phyloP scores from a whole-genome alignment of 2,113 vertebrate species.

The Podarcis raffonei region DNA sequence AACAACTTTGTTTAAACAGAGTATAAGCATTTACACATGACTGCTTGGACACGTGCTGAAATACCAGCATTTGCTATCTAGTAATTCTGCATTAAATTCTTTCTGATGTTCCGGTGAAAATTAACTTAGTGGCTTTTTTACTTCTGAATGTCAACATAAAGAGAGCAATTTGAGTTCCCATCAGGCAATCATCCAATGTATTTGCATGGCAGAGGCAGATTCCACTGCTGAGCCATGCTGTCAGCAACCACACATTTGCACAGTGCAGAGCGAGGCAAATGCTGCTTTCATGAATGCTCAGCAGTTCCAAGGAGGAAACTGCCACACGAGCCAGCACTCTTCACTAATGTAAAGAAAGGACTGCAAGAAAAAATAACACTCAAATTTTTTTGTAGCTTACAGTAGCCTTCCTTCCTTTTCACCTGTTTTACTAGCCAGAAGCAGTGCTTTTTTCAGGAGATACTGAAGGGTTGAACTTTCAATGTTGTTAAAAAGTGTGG shows the following conservation, averaged over 20 bases:
- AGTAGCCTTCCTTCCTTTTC: not conserved
- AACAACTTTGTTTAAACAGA: slow-evolving; percentile 24
- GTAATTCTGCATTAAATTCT: not conserved
- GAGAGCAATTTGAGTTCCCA: not conserved
- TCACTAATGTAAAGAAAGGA: not conserved
- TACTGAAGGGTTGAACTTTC: too few species aligned
- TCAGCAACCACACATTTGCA: not conserved
- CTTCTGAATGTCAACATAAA: not conserved
- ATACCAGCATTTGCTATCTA: not conserved
- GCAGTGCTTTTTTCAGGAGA: not conserved
- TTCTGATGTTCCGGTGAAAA: not conserved
- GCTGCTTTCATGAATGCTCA: not conserved
- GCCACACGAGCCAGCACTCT: not conserved
- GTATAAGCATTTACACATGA: slow-evolving; percentile 12
- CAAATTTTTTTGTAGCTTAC: not conserved
- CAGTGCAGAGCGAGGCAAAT: not conserved
- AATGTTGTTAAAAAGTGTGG: too few species aligned
- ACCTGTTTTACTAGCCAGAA: not conserved
- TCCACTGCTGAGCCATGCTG: not conserved
- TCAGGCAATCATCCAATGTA: not conserved
- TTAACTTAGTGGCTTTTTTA: not conserved
- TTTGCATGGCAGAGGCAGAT: not conserved
- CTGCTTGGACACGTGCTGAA: not conserved
- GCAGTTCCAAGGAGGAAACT: not conserved
- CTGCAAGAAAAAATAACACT: not conserved